Conservation (phyloP, 92 coral and sea anemone genomes). For the Porites lobata region DNA sequence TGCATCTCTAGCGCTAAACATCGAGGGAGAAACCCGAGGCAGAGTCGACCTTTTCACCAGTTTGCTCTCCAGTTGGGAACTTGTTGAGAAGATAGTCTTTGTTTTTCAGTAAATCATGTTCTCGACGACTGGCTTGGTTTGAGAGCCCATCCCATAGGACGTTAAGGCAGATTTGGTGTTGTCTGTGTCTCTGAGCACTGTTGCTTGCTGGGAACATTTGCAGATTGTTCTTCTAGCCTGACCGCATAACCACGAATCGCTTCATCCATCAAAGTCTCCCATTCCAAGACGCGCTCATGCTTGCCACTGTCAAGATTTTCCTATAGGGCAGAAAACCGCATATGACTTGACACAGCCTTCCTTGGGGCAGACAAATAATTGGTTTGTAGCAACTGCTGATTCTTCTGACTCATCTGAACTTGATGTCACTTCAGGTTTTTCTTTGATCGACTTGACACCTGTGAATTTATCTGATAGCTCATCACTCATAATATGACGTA, state of each 20-base stretch:
- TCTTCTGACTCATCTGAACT: neutral
- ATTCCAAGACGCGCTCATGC: slow-evolving; percentile 49
- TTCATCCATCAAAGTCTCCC: slow-evolving; percentile 60
- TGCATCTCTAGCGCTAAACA: neutral
- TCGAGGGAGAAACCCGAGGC: neutral
- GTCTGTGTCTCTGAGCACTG: neutral
- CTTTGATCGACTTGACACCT: neutral
- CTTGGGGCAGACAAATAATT: slow-evolving; percentile 29
- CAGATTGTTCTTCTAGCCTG: slow-evolving; percentile 50
- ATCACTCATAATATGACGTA: neutral
- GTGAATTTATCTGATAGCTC: neutral
- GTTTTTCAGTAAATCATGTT: slow-evolving; percentile 42
- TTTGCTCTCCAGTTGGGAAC: slow-evolving; percentile 30
- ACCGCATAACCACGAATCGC: slow-evolving; percentile 53
- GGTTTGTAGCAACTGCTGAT: neutral
- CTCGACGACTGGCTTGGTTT: neutral
- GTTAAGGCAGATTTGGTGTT: neutral
- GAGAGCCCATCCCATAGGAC: slow-evolving; percentile 62
- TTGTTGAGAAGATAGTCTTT: slow-evolving; percentile 33
- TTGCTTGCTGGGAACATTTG: slow-evolving; percentile 19
- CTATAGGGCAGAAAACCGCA: slow-evolving; percentile 36
- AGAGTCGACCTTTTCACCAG: neutral
- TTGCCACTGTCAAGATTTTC: slow-evolving; percentile 50
- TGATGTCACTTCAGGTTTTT: neutral
- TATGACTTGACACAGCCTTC: slow-evolving; percentile 48